phyloP scores from a whole-genome alignment of 2,888 invertebrate genomes.

The Apodemia duryi region DNA sequence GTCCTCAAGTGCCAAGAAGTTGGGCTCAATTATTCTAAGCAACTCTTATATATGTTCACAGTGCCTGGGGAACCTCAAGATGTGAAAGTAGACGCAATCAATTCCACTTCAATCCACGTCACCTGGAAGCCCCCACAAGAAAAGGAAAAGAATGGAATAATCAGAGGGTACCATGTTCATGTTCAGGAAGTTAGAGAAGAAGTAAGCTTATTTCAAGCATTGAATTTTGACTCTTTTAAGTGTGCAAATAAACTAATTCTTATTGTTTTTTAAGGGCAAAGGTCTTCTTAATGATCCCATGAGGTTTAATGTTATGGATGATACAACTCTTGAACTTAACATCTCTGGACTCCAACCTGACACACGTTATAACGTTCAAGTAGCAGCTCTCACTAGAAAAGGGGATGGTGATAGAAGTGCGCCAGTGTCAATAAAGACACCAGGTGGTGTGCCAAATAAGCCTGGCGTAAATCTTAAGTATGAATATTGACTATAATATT shows the following conservation, averaged over 20 bases:
- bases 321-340: constrained; percentile 87
- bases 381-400: constrained; percentile 96
- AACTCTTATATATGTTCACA: constrained; percentile 72
- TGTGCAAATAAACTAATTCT: not conserved
- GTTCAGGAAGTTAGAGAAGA: constrained; percentile 94
- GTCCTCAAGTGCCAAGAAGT: constrained; percentile 44
- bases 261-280: constrained; percentile 76
- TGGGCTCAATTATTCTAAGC: constrained; percentile 44
- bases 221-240: not conserved
- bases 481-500: constrained; percentile 36
- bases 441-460: constrained; percentile 94
- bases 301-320: constrained; percentile 91
- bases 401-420: constrained; percentile 97
- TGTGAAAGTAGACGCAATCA: constrained; percentile 92
- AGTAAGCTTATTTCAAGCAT: constrained; percentile 72
- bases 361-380: constrained; percentile 95
- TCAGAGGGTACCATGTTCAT: constrained; percentile 97
- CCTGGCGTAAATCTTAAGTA: constrained; percentile 90
- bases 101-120: constrained; percentile 97
- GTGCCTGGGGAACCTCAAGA: constrained; percentile 98
- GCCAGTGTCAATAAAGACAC: constrained; percentile 92
- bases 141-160: constrained; percentile 96
- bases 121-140: constrained; percentile 96
- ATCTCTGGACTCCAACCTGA: constrained; percentile 96
- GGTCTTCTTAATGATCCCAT: constrained; percentile 92